Evolutionary conservation across 2,888 invertebrate species (phyloP).

Genomic region (Kryphioiulus occultus): DNA sequence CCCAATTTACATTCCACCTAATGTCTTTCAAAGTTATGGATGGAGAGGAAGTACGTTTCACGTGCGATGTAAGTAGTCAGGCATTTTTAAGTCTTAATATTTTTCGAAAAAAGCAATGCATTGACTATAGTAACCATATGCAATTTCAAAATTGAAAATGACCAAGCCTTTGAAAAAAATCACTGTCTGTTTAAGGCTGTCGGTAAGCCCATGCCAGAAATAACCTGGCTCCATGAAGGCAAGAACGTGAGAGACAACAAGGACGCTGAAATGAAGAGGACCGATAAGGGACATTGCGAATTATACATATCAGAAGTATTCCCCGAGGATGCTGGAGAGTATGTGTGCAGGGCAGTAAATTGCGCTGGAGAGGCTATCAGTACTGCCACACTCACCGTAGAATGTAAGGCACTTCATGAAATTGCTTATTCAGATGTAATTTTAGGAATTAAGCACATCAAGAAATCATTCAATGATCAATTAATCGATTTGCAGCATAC

Average conservation of each 20-base stretch:
- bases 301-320: constrained; percentile 85
- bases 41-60: constrained; percentile 81
- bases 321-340: constrained; percentile 88
- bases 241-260: constrained; percentile 57
- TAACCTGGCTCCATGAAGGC: constrained; percentile 81
- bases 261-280: constrained; percentile 62
- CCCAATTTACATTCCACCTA: constrained; percentile 78
- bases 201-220: constrained; percentile 67
- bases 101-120: too few relatives aligned
- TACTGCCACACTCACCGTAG: constrained; percentile 76
- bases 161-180: background rate
- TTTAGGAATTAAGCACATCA: background rate
- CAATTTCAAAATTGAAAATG: too few relatives aligned
- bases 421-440: background rate
- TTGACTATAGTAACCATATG: too few relatives aligned
- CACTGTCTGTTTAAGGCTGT: constrained; percentile 49
- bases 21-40: constrained; percentile 83
- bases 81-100: too few relatives aligned
- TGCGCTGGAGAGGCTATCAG: constrained; percentile 82
- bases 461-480: background rate
- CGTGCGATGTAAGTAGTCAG: constrained; percentile 67
- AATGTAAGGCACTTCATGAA: constrained; percentile 69
- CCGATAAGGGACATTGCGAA: constrained; percentile 76
- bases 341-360: constrained; percentile 83
- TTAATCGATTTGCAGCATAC: constrained; percentile 73